Base-by-base conservation (phyloP, 2,113 vertebrate genomes). In the Cisticola juncidis region DNA sequence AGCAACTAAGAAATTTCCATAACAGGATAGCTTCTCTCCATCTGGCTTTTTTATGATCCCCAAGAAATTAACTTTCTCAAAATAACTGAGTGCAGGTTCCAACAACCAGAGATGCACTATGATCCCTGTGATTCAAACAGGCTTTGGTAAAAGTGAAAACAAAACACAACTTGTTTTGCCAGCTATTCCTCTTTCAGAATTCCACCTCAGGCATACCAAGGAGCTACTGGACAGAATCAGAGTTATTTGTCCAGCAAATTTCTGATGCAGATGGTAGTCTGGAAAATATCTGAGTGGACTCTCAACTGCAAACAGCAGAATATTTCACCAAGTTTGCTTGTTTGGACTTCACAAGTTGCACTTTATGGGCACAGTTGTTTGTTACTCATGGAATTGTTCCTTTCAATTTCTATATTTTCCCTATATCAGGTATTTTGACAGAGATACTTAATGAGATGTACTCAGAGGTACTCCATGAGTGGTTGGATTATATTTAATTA, bases 151-250 rank as follows among this genome's bases (percentile, higher is more conserved):
- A 91, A 50, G 38, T 74, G 48, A 87, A 89, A 88, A 15, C 17
- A 36, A 70, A 94, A 45, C 58, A 68, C 53, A 61, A 28, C n/a
- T 38, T n/a, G n/a, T n/a, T n/a, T n/a, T 54, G 48, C 62, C 33
- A 80, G 58, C 54, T 85, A 68, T 50, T 92, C 35, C 60, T 82
- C 48, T 88, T 96, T 44, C 3, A 2, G 77, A 96, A 94, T 56
- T 57, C 79, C 25, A 71, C 69, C 66, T 88, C 81, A 61, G n/a
- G 78, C 95, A 95, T 94, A 96, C 95, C 94, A 80, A 74, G 89
- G 64, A 96, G 69, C 89, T 92, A 95, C 92, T 94, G 94, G 82
- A 94, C 82, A 96, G 97, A 87, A 95, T 86, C 89, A 35, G 33
- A 79, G 64, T 91, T 95, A 94, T 82, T 94, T 88, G 82, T 69